Conservation (phyloP, 2,797 vertebrate genomes). For the Microctenopoma steveboyesi region DNA sequence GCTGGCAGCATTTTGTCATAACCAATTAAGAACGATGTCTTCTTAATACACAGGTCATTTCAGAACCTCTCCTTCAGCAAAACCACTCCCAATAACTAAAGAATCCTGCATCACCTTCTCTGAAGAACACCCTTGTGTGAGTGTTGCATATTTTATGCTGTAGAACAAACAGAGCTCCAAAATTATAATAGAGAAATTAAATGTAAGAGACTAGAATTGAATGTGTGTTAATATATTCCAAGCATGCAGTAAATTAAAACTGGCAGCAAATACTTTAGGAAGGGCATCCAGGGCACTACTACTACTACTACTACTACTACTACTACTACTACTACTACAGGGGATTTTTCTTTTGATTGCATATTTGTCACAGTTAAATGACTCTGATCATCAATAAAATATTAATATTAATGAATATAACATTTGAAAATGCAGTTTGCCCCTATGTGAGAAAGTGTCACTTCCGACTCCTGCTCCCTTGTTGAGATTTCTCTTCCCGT, state of each 20-base stretch:
- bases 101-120: background rate
- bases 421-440: too few relatives aligned
- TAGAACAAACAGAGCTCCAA: background rate
- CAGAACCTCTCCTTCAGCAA: background rate
- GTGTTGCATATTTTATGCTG: background rate
- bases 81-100: background rate
- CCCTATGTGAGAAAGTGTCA: too few relatives aligned
- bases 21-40: background rate
- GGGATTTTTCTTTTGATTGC: too few relatives aligned
- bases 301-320: background rate
- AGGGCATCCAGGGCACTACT: background rate
- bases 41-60: background rate
- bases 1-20: background rate
- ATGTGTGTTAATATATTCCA: background rate
- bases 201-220: background rate
- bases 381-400: background rate
- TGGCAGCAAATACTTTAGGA: background rate
- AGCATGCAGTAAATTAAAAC: background rate
- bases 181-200: background rate
- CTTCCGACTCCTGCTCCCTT: too few relatives aligned
- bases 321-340: too few relatives aligned
- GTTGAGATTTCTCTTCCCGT: too few relatives aligned
- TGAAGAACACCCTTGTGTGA: background rate
- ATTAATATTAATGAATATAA: too few relatives aligned
- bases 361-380: too few relatives aligned